Evolutionary conservation across 2,888 invertebrate species (phyloP), one percentile per base, ranked within the genome.

Genomic region (Andrena minutula): DNA sequence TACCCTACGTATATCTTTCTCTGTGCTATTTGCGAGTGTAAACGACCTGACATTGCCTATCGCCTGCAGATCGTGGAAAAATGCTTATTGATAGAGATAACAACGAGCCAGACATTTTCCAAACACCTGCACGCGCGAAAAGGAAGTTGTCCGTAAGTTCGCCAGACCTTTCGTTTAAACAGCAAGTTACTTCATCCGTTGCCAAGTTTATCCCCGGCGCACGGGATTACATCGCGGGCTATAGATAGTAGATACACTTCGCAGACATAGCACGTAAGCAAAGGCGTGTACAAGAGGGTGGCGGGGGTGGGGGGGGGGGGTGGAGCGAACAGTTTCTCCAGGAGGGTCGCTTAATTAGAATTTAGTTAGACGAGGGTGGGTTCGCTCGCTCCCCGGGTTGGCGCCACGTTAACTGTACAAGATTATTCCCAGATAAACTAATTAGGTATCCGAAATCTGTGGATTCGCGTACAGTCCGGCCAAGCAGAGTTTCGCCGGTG

Each of bases 271-370:
- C 83, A 60, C 72, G 75, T 75, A 75, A 78, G 77, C 84, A 69
- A 77, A 83, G 83, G 77, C 75, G 72, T 72, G 78, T 76, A 75
- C 56, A 70, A 69, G 79, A 74, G 73, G 70, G 30, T 2, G 61
- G 10, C 2, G 28, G 26, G 2, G 26, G 26, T 26, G 26, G 26
- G 28, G 28, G 5, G n/a, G n/a, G 30, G 20, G 23, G 51, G 53
- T 7, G 20, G 49, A 68, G 66, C 74, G 73, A 82, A 53, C 86
- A 83, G 84, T 86, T 87, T 77, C 86, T 84, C 81, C 84, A 82
- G 87, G 86, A 89, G 90, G 90, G 90, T 88, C 90, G 89, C 87
- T 91, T 91, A 91, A 91, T 91, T 91, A 90, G 90, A 88, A 90
- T 90, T 90, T 91, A 91, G 90, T 90, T 89, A 86, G 88, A 88